Percentiles rank a stretch among this genome's conserved stretches.
Conservation (phyloP, 2,888 invertebrate species). For the Dioctria rufipes region DNA sequence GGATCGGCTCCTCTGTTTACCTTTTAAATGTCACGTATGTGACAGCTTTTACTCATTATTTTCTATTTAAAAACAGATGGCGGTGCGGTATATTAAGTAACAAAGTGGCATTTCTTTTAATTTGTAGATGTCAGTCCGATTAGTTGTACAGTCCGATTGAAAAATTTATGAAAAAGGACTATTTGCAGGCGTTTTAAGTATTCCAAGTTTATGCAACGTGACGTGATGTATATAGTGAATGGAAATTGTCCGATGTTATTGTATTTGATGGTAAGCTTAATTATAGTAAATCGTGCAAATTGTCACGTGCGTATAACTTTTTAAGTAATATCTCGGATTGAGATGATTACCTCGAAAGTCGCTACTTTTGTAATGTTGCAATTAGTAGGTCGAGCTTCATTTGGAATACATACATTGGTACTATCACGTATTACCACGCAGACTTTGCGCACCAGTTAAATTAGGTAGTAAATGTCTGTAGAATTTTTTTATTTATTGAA, state of each 20-base stretch:
- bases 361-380: no score
- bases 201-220: not conserved
- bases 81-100: not conserved
- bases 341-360: not conserved
- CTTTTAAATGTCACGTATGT: constrained; percentile 45
- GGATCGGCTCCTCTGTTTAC: constrained; percentile 12
- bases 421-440: no score
- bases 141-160: not conserved
- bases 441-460: no score
- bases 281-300: not conserved
- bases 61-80: not conserved
- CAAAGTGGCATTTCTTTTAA: not conserved
- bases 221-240: not conserved
- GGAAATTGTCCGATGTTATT: not conserved
- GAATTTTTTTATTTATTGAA: no score
- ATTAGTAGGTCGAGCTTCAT: no score
- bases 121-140: not conserved
- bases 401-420: no score
- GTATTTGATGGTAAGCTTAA: not conserved
- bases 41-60: constrained; percentile 2
- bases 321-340: not conserved
- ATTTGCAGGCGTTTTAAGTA: not conserved
- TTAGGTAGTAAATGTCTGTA: no score
- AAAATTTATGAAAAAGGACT: not conserved
- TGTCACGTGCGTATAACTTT: not conserved